Evolutionary conservation across 2,113 vertebrate species (phyloP).

Genomic region (Apodemus sylvaticus): DNA sequence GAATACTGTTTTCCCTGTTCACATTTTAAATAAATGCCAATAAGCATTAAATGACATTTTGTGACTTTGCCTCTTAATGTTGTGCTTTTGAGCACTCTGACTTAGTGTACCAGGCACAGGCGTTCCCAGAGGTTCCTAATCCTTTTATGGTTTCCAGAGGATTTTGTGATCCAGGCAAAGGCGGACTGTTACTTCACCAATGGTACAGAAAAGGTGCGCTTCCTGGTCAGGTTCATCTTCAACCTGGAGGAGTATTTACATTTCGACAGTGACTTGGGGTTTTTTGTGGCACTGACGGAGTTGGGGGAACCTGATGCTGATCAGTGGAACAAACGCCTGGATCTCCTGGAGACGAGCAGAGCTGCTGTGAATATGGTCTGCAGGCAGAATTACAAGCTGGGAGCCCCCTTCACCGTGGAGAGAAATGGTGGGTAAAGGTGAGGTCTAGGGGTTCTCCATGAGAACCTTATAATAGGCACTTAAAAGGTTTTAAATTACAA

Average conservation of each 20-base stretch:
- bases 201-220: conserved; percentile 56
- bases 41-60: background rate
- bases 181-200: conserved; percentile 74
- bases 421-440: conserved; percentile 22
- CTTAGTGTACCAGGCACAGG: background rate
- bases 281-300: conserved; percentile 50
- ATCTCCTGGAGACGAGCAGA: background rate
- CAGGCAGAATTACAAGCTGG: conserved; percentile 49
- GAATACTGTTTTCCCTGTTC: background rate
- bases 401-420: conserved; percentile 34
- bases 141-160: conserved; percentile 45
- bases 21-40: background rate
- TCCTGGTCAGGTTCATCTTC: conserved; percentile 67
- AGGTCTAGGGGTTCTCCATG: background rate
- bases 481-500: background rate
- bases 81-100: background rate
- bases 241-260: conserved; percentile 57
- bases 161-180: conserved; percentile 73
- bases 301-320: conserved; percentile 14
- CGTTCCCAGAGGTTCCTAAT: background rate
- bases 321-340: conserved; percentile 46
- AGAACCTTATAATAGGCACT: background rate
- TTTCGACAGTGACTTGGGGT: conserved; percentile 68
- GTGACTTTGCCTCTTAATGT: background rate
- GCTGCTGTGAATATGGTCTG: conserved; percentile 35